phyloP scores from a whole-genome alignment of 2,113 vertebrate species.

The Myotis lucifugus region DNA sequence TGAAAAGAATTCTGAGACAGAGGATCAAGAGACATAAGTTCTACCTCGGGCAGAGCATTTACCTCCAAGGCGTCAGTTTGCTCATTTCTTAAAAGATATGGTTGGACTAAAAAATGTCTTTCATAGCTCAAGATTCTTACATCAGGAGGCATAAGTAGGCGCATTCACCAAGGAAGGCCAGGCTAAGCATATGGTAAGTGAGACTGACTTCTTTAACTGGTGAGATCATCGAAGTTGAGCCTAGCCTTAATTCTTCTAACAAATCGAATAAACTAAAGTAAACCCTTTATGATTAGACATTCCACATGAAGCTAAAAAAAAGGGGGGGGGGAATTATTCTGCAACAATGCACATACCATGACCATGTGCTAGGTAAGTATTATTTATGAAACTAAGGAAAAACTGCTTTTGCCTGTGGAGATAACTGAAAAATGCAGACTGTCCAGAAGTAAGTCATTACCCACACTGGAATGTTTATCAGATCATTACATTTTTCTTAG shows the following conservation, averaged over 20 bases:
- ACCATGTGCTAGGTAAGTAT: neutral
- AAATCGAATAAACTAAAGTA: neutral
- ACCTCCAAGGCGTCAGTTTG: neutral
- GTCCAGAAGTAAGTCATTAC: constrained; percentile 33
- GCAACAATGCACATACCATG: neutral
- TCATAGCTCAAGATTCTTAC: neutral
- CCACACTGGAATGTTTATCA: constrained; percentile 43
- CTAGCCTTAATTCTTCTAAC: neutral
- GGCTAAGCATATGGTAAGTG: neutral
- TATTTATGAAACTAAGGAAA: constrained; percentile 32
- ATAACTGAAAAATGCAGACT: constrained; percentile 44
- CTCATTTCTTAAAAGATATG: neutral
- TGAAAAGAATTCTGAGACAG: neutral
- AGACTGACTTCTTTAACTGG: neutral
- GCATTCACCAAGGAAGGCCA: neutral
- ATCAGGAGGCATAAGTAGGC: neutral
- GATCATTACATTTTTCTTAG: constrained; percentile 37
- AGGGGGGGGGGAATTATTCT: neutral
- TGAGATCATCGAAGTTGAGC: neutral
- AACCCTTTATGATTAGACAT: neutral
- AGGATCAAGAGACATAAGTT: neutral
- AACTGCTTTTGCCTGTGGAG: neutral
- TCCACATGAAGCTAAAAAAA: neutral
- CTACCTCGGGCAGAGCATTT: neutral
- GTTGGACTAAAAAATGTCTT: neutral